phyloP scores from a whole-genome alignment of 2,888 invertebrate species.

The Argyresthia goedartella region DNA sequence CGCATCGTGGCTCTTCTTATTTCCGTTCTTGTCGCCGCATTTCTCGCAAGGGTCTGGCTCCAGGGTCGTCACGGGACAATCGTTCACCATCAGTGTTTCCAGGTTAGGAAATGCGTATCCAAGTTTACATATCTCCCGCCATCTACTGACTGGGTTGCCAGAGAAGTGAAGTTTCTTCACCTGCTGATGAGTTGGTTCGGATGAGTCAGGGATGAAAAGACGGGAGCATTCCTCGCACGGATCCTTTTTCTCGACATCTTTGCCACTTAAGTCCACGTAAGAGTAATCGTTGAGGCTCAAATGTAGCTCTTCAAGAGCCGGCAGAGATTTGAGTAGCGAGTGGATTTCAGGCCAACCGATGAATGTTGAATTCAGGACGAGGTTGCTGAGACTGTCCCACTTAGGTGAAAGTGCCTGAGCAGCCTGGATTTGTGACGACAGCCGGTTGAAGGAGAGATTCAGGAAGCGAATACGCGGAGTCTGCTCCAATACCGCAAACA shows the following conservation, averaged over 20 bases:
- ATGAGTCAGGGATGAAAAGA: slow-evolving; percentile 34
- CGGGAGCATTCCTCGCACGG: slow-evolving; percentile 53
- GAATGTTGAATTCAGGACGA: slow-evolving; percentile 90
- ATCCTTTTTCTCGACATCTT: slow-evolving; percentile 43
- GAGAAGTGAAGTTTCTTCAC: slow-evolving; percentile 88
- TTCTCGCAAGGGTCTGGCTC: slow-evolving; percentile 74
- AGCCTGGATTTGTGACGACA: slow-evolving; percentile 77
- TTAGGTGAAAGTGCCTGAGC: slow-evolving; percentile 56
- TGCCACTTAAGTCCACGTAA: slow-evolving; percentile 76
- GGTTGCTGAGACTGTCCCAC: slow-evolving; percentile 77
- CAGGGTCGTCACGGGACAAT: slow-evolving; percentile 80
- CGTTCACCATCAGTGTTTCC: slow-evolving; percentile 87
- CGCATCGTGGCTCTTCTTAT: slow-evolving; percentile 72
- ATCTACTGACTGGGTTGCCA: slow-evolving; percentile 86
- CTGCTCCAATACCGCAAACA: slow-evolving; percentile 87
- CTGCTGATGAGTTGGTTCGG: slow-evolving; percentile 71
- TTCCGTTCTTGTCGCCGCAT: slow-evolving; percentile 53
- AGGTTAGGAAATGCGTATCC: slow-evolving; percentile 89
- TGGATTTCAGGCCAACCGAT: slow-evolving; percentile 89
- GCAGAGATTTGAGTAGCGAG: slow-evolving; percentile 80
- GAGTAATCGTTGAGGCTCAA: slow-evolving; percentile 91
- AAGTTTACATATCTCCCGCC: slow-evolving; percentile 86
- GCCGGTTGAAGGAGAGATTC: slow-evolving; percentile 91
- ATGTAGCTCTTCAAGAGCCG: slow-evolving; percentile 90
- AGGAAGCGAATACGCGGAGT: slow-evolving; percentile 92